phyloP scores from a whole-genome alignment of 2,797 vertebrate species.

The Myiothlypis coronata region DNA sequence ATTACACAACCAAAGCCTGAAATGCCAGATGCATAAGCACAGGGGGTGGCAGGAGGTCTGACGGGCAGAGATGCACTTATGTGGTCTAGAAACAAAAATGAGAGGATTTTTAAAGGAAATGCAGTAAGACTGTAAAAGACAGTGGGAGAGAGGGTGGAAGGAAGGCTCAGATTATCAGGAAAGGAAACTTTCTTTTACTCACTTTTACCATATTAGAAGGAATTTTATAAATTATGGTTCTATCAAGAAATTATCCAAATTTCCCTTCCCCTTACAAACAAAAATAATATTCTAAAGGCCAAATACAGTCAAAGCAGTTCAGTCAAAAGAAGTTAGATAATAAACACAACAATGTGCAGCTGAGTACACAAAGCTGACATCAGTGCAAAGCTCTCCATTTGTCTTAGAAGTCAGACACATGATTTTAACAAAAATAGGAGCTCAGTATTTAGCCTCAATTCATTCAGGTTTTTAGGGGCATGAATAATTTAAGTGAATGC shows the following conservation, averaged over 20 bases:
- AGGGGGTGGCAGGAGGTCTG: background rate
- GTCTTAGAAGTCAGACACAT: background rate
- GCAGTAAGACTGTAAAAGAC: background rate
- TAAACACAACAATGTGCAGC: background rate
- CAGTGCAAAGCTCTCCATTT: background rate
- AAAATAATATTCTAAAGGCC: background rate
- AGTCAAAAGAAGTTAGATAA: background rate
- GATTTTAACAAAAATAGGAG: background rate
- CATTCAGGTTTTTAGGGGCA: background rate
- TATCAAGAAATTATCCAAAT: background rate
- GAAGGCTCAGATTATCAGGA: background rate
- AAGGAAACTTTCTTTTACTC: background rate
- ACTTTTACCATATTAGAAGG: background rate
- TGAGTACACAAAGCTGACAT: background rate
- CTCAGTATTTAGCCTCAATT: background rate
- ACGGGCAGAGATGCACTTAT: background rate
- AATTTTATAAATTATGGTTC: background rate
- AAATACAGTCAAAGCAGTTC: background rate
- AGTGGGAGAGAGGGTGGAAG: fast-evolving
- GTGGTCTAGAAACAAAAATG: background rate
- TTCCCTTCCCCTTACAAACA: background rate
- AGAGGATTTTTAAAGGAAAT: background rate
- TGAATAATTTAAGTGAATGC: background rate
- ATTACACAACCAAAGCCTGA: background rate
- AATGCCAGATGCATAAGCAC: constrained; percentile 6